phyloP scores from a whole-genome alignment of 1,140 invertebrate genomes.

The Cepaea nemoralis region DNA sequence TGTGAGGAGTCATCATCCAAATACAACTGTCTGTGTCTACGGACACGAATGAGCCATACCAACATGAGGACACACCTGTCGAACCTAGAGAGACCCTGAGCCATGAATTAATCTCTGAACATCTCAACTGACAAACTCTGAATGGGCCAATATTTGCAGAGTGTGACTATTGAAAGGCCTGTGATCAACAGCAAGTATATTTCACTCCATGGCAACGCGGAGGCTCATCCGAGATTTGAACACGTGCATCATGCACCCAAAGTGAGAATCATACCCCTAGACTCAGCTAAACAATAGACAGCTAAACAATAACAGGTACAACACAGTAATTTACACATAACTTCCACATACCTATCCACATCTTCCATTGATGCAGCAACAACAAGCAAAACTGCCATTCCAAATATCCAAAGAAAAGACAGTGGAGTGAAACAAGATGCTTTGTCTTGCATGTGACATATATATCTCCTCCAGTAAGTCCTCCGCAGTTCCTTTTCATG shows the following conservation, averaged over 20 bases:
- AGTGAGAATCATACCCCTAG: too few relatives aligned
- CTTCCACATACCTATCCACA: neutral
- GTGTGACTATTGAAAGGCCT: too few relatives aligned
- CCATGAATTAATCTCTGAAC: too few relatives aligned
- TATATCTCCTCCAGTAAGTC: slow-evolving; percentile 5
- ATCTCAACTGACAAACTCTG: too few relatives aligned
- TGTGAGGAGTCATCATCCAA: too few relatives aligned
- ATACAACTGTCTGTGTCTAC: too few relatives aligned
- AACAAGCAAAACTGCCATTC: neutral
- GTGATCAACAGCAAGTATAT: neutral
- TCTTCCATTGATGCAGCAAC: slow-evolving; percentile 26
- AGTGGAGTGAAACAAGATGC: slow-evolving; percentile 19
- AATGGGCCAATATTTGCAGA: too few relatives aligned
- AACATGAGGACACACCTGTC: too few relatives aligned
- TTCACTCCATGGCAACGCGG: neutral
- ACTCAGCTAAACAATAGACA: neutral
- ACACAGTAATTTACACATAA: neutral
- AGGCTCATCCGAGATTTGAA: neutral
- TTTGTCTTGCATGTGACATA: neutral
- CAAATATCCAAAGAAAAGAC: slow-evolving; percentile 3
- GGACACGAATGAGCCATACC: too few relatives aligned
- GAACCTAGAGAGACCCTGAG: too few relatives aligned
- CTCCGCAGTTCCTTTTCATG: neutral
- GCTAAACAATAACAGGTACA: neutral
- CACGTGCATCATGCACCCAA: neutral